Evolutionary conservation across 2,113 vertebrate species (phyloP).

Genomic region (Colius striatus): DNA sequence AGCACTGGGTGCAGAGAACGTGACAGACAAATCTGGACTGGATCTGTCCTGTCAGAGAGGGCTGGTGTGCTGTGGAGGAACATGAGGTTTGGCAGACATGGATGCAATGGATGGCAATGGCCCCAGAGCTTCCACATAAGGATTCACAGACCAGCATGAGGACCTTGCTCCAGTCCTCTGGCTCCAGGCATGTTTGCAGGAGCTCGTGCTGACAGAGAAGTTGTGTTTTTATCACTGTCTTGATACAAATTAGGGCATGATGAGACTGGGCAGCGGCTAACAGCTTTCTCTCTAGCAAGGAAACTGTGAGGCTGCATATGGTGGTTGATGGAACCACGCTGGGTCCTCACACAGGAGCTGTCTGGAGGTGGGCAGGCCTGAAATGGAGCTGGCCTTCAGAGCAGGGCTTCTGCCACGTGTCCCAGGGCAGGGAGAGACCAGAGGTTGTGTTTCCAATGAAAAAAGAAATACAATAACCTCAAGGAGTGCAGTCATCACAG

Average conservation of each 20-base stretch:
- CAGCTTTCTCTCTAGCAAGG: neutral
- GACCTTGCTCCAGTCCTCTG: neutral
- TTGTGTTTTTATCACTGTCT: neutral
- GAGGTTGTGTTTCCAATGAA: neutral
- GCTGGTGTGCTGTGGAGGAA: fast-evolving
- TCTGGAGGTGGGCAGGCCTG: neutral
- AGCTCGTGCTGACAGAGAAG: neutral
- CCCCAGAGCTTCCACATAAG: neutral
- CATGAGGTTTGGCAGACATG: neutral
- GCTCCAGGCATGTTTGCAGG: neutral
- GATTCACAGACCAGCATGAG: neutral
- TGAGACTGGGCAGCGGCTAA: neutral
- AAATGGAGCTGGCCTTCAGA: neutral
- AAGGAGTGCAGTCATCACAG: neutral
- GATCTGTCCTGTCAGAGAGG: neutral
- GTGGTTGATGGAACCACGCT: neutral
- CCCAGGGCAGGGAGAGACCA: neutral
- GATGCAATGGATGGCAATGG: neutral
- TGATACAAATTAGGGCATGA: neutral
- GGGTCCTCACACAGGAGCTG: neutral
- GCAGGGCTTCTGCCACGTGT: neutral
- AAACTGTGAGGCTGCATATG: neutral
- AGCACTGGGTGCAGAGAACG: neutral
- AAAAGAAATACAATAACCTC: neutral
- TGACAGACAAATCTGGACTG: neutral